Evolutionary conservation across 2,888 invertebrate genomes (phyloP).

Genomic region (Glyphotaelius pellucidus): DNA sequence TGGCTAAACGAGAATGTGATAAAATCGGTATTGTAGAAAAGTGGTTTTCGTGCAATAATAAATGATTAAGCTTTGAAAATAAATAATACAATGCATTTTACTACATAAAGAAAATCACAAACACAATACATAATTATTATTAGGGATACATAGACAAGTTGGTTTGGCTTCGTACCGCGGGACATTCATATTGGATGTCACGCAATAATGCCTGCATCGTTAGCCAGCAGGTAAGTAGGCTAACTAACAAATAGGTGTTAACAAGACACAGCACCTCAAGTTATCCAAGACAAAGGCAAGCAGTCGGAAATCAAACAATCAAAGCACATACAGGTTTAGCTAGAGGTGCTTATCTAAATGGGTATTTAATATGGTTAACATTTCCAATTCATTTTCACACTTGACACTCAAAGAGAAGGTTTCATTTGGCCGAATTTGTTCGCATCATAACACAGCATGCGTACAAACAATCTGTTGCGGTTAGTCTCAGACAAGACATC

Average conservation of each 20-base stretch:
- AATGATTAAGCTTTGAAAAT: neutral
- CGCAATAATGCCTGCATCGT: neutral
- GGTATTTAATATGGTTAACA: neutral
- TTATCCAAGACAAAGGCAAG: conserved; percentile 32
- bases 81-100: conserved; percentile 29
- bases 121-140: neutral
- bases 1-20: conserved; percentile 26
- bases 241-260: neutral
- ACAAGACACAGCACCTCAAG: conserved; percentile 12
- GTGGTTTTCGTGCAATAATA: conserved; percentile 10
- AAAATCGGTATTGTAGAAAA: conserved; percentile 26
- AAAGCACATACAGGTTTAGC: neutral
- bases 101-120: conserved; percentile 32
- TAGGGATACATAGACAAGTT: neutral
- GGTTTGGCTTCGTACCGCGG: neutral
- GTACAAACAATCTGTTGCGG: neutral
- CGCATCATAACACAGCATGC: neutral
- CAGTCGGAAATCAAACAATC: neutral
- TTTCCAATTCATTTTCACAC: conserved; percentile 1
- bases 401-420: conserved; percentile 27
- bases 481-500: neutral
- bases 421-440: conserved; percentile 29
- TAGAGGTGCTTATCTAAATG: neutral
- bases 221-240: neutral
- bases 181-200: neutral